Evolutionary conservation across 2,113 vertebrate genomes (phyloP), one percentile per base, ranked within the genome.

Genomic region (Rissa tridactyla): DNA sequence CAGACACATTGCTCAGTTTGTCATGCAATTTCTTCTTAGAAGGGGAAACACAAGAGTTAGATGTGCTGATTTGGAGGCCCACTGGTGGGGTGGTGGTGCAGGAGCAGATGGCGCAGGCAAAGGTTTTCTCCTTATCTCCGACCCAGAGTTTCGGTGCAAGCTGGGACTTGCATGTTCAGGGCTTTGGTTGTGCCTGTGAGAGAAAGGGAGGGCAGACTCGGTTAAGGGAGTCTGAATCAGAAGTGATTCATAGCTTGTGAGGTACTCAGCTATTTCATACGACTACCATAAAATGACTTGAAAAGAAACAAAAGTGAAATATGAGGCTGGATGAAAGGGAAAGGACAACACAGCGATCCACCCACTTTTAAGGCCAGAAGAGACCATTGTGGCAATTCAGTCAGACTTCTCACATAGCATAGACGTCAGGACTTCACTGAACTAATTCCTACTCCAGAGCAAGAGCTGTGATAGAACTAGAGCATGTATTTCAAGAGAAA

Each of bases 181-280:
- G n/a, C 29, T 88, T 90, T 94, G 80, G 44, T 76, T 79, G 13
- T 80, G 36, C 27, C 9, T 57, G n/a, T 75, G 60, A 95, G 60
- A 92, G 61, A 87, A 82, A 92, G 42, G 21, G 42, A 71, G 62
- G 65, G n/a, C 75, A 87, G 46, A 44, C 57, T 82, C 52, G 4
- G 7, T 46, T 78, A 58, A 70, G 42, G 14, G 60, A 92, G 18
- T 73, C 64, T 92, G 92, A 91, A 86, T 95, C 36, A 92, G 72
- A 86, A 95, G 42, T 96, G 72, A 91, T 91, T 96, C 96, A 95
- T 46, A 95, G 81, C 44, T 82, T 94, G 47, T 66, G 73, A 76
- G 38, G 52, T 49, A 54, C 66, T 96, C n/a, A 66, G 30, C 68
- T 85, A 42, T 49, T 91, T 93, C 81, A 64, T 75, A 14, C 25